A percentile compares a stretch with the other conserved stretches of the same genome.
These are phyloP conservation scores for Leptoclinus maculatus DNA, from an alignment of 2,797 vertebrate genomes.

Conservation along the genomic window DNA sequence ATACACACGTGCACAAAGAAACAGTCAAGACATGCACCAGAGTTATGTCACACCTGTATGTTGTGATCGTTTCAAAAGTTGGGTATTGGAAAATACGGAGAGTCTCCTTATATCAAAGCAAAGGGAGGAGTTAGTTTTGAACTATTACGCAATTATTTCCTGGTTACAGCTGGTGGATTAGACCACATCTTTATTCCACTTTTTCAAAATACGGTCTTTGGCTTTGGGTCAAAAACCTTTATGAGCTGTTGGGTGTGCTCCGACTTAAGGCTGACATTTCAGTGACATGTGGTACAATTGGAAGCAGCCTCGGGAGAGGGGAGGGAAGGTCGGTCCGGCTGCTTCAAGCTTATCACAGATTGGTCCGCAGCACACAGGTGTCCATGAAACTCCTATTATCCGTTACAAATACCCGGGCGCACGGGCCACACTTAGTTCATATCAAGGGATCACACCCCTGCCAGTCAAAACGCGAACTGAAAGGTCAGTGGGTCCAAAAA, in stretches of 20 bases:
- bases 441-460: conserved; percentile 41
- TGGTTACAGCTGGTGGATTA: not conserved
- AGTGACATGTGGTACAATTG: not conserved
- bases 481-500: conserved; percentile 69
- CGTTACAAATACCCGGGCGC: not conserved
- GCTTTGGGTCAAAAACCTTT: not conserved
- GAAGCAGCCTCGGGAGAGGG: not conserved
- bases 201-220: not conserved
- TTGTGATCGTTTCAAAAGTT: not conserved
- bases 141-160: not conserved
- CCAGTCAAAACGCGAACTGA: conserved; percentile 47
- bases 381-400: conserved; percentile 4
- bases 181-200: not conserved
- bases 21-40: not conserved
- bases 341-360: conserved; percentile 9
- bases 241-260: not conserved
- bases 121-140: not conserved
- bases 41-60: not conserved
- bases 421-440: conserved; percentile 24
- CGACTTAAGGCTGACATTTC: not conserved
- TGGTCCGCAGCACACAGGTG: not conserved
- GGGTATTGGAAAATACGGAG: not conserved
- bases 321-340: not conserved
- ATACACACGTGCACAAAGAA: not conserved
- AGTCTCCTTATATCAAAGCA: not conserved